A percentile compares a stretch with the other conserved stretches of the same genome.
Conservation (phyloP, 2,797 vertebrate species). For the Coccyzus lansbergi region DNA sequence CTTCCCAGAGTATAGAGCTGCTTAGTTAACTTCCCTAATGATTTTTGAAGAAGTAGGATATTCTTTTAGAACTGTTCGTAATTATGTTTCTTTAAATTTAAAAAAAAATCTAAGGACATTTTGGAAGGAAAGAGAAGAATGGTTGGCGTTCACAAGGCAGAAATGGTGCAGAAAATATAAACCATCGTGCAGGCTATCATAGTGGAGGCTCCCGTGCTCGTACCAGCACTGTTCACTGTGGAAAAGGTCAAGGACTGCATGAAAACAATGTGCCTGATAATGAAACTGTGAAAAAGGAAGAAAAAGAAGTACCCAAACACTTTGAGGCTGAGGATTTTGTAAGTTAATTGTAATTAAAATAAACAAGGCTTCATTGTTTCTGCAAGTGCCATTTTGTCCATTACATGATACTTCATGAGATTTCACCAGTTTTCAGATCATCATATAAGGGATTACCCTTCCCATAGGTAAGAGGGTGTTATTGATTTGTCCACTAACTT, state of each 20-base stretch:
- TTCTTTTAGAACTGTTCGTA: neutral
- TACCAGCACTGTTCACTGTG: slow-evolving; percentile 66
- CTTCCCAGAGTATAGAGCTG: neutral
- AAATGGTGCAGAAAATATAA: slow-evolving; percentile 76
- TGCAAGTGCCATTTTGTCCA: neutral
- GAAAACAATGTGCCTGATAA: slow-evolving; percentile 69
- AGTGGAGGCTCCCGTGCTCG: slow-evolving; percentile 64
- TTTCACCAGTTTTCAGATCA: slow-evolving; percentile 4
- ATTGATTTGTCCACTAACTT: neutral
- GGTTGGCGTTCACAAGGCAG: slow-evolving; percentile 80
- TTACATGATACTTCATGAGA: neutral
- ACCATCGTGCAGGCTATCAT: slow-evolving; percentile 67
- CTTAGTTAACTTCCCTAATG: neutral
- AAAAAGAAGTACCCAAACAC: slow-evolving; percentile 72
- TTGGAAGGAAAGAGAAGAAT: slow-evolving; percentile 81
- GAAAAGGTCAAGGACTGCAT: slow-evolving; percentile 73
- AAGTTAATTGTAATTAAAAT: slow-evolving; percentile 68
- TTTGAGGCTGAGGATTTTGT: slow-evolving; percentile 86
- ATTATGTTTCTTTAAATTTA: slow-evolving; percentile 32
- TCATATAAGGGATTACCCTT: neutral
- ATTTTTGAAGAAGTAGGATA: neutral
- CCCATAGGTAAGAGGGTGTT: neutral
- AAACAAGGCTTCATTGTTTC: slow-evolving; percentile 1
- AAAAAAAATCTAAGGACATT: slow-evolving; percentile 75
- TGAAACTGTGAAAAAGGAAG: slow-evolving; percentile 67